Conservation (phyloP, 2,888 invertebrate species). For the Pandemis cinnamomeana region DNA sequence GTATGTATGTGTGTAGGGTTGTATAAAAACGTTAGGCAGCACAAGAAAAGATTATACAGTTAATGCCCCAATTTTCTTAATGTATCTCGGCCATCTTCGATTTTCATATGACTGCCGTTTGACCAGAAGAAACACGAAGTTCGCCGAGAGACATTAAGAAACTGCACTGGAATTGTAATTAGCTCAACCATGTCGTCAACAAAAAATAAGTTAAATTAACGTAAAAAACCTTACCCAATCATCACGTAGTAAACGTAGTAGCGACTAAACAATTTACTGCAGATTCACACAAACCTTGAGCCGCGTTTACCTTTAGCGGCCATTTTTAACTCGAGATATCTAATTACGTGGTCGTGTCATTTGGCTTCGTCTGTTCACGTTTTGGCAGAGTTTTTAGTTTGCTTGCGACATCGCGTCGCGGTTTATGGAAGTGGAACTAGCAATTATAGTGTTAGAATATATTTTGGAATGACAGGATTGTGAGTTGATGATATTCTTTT, state of each 20-base stretch:
- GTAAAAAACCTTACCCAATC: neutral
- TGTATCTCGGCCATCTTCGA: no score
- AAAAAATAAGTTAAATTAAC: no score
- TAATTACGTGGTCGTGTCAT: conserved; percentile 32
- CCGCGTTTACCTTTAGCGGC: conserved; percentile 26
- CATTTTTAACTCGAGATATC: conserved; percentile 15
- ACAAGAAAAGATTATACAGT: no score
- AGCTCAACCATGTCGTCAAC: no score
- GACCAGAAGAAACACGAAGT: no score
- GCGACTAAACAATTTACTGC: conserved; percentile 4
- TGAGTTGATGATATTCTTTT: neutral
- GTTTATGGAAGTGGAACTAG: neutral
- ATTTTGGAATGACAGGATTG: neutral
- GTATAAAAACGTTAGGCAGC: no score
- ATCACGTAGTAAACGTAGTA: conserved; percentile 9
- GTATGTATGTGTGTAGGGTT: no score
- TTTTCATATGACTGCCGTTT: no score
- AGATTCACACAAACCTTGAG: conserved; percentile 34
- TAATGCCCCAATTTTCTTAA: no score
- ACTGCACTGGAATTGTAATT: no score
- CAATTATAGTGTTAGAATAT: neutral
- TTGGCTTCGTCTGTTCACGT: conserved; percentile 23
- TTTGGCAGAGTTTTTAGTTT: conserved; percentile 21
- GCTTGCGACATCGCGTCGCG: conserved; percentile 23
- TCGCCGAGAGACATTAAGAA: no score